Base-by-base conservation (phyloP, 1,140 invertebrate species). In the Colletes gigas region DNA sequence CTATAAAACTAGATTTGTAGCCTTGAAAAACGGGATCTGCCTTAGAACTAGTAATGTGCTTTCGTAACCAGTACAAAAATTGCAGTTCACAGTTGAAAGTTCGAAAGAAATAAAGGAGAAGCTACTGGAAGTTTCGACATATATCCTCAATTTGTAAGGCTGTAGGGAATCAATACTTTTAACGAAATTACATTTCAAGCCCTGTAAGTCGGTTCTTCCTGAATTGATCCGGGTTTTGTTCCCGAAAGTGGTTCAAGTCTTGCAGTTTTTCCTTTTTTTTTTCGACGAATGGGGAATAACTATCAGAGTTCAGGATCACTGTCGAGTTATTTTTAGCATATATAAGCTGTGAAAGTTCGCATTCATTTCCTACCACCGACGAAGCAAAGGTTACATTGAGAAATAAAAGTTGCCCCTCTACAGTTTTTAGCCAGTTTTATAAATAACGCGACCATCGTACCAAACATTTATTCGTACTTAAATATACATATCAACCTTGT, bases 151-250 rank as follows among this genome's bases (percentile, higher is more conserved):
- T 63, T 63, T 30, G 5, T 4, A 10, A 68, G 39, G 6, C 52
- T 41, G 54, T 41, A n/a, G 41, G 44, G 78, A 72, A 57, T 79
- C 78, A 70, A 76, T 81, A 74, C n/a, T 41, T 80, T 83, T 66
- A 83, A 76, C 68, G 47, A 82, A 83, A 83, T 83, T 83, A 81
- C 59, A 30, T 59, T 30, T 81, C 71, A 19, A 50, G 5, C 19
- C 21, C 0, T 30, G 3, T 55, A 17, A 77, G 6, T 39, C 50
- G 73, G 52, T 69, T 57, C 50, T 17, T 4, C 67, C 5, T 30
- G 9, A 57, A 65, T 30, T 47, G 67, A 75, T 21, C 30, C 17
- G 15, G 44, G 52, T 12, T 62, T 81, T 1, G 17, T 47, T 8
- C 54, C 65, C 19, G n/a, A 30, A 30, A 47, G 15, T 47, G 50